Conservation (phyloP, 2,113 vertebrate genomes). For the Mesocricetus auratus region DNA sequence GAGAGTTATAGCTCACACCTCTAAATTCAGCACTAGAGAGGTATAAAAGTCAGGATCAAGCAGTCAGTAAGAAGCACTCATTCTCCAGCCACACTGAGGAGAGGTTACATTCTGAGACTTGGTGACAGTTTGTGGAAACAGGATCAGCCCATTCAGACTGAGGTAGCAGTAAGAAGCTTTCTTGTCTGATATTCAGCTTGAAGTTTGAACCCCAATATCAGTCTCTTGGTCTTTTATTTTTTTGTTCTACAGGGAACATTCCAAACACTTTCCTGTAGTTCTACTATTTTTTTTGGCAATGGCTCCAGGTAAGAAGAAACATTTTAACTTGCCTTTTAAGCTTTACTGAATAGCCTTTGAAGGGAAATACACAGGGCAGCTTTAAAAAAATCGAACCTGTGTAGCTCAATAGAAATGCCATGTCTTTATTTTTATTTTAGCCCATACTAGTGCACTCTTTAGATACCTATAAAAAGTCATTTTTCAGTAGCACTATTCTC, state of each 20-base stretch:
- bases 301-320: not conserved
- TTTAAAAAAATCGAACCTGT: conserved; percentile 7
- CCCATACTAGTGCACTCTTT: not conserved
- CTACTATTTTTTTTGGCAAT: conserved; percentile 6
- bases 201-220: too few species aligned
- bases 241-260: not conserved
- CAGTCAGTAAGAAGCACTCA: too few species aligned
- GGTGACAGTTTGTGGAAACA: too few species aligned
- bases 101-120: too few species aligned
- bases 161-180: too few species aligned
- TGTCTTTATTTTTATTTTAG: not conserved
- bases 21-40: too few species aligned
- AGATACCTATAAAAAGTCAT: not conserved
- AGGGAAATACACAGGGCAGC: not conserved
- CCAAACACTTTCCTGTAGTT: not conserved
- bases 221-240: too few species aligned
- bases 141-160: too few species aligned
- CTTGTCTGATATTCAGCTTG: too few species aligned
- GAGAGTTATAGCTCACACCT: too few species aligned
- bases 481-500: not conserved
- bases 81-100: too few species aligned
- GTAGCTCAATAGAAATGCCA: not conserved
- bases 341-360: conserved; percentile 1
- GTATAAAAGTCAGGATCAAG: too few species aligned
- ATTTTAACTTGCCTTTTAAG: conserved; percentile 17